These are phyloP conservation scores for Pseudococcus longispinus DNA, from an alignment of 2,888 invertebrate species.

Conservation along the genomic window DNA sequence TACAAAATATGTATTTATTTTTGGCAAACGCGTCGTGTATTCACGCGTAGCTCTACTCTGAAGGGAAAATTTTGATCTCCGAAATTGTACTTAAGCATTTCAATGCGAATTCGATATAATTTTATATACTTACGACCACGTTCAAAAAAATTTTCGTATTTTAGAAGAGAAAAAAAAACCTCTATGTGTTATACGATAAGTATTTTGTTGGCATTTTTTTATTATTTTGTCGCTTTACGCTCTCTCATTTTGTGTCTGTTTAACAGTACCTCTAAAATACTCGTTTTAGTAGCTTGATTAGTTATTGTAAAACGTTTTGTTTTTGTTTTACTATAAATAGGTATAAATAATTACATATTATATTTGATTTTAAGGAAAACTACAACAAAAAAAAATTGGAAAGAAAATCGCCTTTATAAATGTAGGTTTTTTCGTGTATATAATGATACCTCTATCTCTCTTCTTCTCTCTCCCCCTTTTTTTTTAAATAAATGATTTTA, in stretches of 20 bases:
- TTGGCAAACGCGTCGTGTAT: background rate
- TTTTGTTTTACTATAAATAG: background rate
- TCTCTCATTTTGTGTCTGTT: constrained; percentile 18
- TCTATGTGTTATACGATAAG: background rate
- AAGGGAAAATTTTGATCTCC: background rate
- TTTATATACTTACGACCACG: background rate
- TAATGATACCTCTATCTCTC: background rate
- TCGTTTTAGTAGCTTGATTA: constrained; percentile 25
- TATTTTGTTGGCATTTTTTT: constrained; percentile 12
- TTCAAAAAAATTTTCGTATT: background rate
- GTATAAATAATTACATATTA: background rate
- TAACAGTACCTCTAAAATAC: constrained; percentile 12
- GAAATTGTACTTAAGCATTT: background rate
- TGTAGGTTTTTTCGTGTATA: background rate
- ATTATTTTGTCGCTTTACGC: constrained; percentile 10
- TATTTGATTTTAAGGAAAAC: background rate
- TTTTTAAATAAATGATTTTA: background rate
- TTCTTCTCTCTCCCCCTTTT: background rate
- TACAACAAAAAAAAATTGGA: background rate
- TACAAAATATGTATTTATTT: background rate
- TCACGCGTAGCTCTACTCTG: background rate
- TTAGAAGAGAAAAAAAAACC: background rate
- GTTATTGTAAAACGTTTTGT: constrained; percentile 2
- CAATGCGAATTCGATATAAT: background rate
- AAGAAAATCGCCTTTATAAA: background rate